phyloP scores from a whole-genome alignment of 2,797 vertebrate species.

The Rhynchonycteris naso region DNA sequence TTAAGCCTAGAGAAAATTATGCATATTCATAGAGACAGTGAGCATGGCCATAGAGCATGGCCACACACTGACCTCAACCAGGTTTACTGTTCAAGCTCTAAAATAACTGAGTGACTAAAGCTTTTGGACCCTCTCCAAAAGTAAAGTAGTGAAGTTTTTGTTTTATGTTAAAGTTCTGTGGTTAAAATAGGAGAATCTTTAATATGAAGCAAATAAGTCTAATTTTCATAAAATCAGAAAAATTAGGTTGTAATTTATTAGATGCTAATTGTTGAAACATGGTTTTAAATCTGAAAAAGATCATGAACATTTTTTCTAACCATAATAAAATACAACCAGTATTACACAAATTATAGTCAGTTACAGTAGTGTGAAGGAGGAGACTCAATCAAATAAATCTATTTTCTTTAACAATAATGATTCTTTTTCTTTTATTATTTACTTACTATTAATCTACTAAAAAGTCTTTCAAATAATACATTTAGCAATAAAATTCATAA shows the following conservation, averaged over 20 bases:
- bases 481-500: background rate
- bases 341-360: background rate
- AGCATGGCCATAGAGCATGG: background rate
- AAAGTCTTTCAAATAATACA: conserved; percentile 17
- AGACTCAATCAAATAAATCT: background rate
- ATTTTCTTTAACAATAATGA: conserved; percentile 1
- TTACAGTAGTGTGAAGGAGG: background rate
- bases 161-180: conserved; percentile 40
- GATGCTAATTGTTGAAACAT: conserved; percentile 13
- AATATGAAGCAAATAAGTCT: conserved; percentile 59
- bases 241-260: conserved; percentile 68
- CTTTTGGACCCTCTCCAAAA: conserved; percentile 31
- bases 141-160: conserved; percentile 44
- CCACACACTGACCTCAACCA: conserved; percentile 24
- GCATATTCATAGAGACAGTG: background rate
- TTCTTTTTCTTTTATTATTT: background rate
- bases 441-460: background rate
- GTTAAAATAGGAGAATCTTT: conserved; percentile 53
- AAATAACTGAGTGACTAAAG: conserved; percentile 58
- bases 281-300: background rate
- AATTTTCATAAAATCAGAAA: conserved; percentile 77
- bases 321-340: background rate
- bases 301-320: background rate
- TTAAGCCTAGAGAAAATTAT: conserved; percentile 53
- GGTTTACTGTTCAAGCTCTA: conserved; percentile 58